Base-by-base conservation (phyloP, 2,888 invertebrate genomes). In the Macrosoma leucophasiata region DNA sequence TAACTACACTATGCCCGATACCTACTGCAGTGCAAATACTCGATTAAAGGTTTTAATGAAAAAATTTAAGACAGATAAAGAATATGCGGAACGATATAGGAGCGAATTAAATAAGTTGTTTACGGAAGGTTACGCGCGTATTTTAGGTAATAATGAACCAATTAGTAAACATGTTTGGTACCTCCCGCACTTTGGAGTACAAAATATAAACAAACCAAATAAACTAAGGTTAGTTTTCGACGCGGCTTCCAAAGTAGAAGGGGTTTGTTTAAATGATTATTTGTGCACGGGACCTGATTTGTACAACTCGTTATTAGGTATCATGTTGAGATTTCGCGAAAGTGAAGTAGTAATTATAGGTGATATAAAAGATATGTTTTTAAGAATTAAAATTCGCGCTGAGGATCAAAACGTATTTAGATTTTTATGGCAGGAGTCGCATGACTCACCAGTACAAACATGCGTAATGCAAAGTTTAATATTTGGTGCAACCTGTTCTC, bases 141-240 rank as follows among this genome's bases (percentile, higher is more conserved):
- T n/a, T n/a, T n/a, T n/a, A n/a, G n/a, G n/a, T n/a, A n/a, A 28
- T 13, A 35, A 31, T 39, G 39, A 44, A 33, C 29, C 24, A 19
- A 32, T 33, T 8, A 29, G 21, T 14, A 22, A 32, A 30, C 34
- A 23, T 29, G n/a, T 37, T 7, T 43, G 44, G 41, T 39, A 41
- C 25, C 19, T 48, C 5, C 30, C 44, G 3, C 43, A 44, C 18
- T 49, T 46, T 32, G 43, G 45, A 4, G 47, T 42, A 4, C 28
- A 34, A 17, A 44, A 44, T 17, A 18, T 23, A 6, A 49, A 46
- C n/a, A 46, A 44, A 28, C 47, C 43, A 5, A 40, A 31, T 1
- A 46, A 46, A 19, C 21, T 49, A n/a, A n/a, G n/a, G n/a, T n/a
- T 38, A 10, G 48, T 48, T 1, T 48, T 39, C 22, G 45, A 48